phyloP scores from a whole-genome alignment of 37 sponge, comb jelly and placozoan genomes.

The Sycon ciliatum region DNA sequence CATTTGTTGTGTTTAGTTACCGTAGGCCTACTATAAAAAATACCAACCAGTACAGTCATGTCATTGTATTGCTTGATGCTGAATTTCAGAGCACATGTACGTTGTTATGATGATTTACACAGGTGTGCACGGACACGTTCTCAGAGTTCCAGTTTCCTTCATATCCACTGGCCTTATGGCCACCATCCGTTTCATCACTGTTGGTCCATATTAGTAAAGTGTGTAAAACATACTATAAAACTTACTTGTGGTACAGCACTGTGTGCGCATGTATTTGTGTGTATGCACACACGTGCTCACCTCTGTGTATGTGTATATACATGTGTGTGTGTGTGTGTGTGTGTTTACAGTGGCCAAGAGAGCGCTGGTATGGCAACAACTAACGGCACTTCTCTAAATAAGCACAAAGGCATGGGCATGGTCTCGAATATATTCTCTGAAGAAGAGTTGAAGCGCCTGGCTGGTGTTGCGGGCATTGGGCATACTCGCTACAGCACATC shows the following conservation, averaged over 20 bases:
- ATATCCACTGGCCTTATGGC: too few relatives aligned
- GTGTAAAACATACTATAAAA: neutral
- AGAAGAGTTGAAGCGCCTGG: neutral
- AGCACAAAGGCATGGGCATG: conserved; percentile 21
- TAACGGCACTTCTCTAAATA: conserved; percentile 10
- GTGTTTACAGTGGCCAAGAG: conserved; percentile 23
- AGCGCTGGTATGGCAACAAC: conserved; percentile 19
- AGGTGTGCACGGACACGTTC: conserved; percentile 47
- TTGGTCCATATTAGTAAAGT: neutral
- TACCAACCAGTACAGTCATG: too few relatives aligned
- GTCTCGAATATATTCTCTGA: neutral
- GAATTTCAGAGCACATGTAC: too few relatives aligned
- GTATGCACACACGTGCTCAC: neutral
- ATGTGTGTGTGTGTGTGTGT: conserved; percentile 14
- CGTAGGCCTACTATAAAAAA: too few relatives aligned
- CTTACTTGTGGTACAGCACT: conserved; percentile 34
- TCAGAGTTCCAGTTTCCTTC: too few relatives aligned
- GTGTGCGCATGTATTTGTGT: conserved; percentile 11
- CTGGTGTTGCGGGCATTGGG: conserved; percentile 10
- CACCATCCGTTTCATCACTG: neutral
- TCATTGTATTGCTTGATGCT: too few relatives aligned
- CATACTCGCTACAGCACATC: conserved; percentile 16
- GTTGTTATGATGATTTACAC: too few relatives aligned
- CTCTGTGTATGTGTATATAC: neutral
- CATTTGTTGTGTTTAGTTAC: too few relatives aligned